Conservation (phyloP, 2,113 vertebrate species). For the Pelecanoides urinatrix region DNA sequence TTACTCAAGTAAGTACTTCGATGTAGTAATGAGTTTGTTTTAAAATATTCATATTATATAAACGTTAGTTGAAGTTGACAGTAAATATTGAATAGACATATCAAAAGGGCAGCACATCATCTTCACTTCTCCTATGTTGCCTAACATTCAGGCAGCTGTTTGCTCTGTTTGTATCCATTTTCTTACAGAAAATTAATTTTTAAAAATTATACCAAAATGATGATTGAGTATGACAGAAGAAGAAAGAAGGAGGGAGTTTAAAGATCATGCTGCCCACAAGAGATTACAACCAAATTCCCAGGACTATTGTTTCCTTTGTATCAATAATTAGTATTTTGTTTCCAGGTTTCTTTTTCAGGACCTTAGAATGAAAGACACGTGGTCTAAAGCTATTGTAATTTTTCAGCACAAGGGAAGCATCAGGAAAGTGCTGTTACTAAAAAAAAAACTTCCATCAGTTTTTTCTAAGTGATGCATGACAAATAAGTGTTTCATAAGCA, state of each 20-base stretch:
- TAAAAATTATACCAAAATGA: not conserved
- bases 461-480: not conserved
- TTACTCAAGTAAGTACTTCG: constrained; percentile 40
- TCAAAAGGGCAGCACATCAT: constrained; percentile 31
- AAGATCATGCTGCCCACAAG: not conserved
- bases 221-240: not conserved
- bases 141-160: not conserved
- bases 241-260: not conserved
- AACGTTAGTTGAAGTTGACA: constrained; percentile 50
- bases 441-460: not conserved
- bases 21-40: constrained; percentile 28
- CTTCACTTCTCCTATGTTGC: not conserved
- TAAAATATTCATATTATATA: constrained; percentile 62
- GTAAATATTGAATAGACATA: constrained; percentile 50
- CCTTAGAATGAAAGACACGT: not conserved
- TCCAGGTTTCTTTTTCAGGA: not conserved
- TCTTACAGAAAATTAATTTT: constrained; percentile 16
- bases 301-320: not conserved
- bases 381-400: not conserved
- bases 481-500: not conserved
- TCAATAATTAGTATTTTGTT: not conserved
- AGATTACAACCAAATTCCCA: not conserved
- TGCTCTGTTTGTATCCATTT: constrained; percentile 4
- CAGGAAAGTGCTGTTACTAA: not conserved
- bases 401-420: not conserved